Evolutionary conservation across 2,113 vertebrate genomes (phyloP), one percentile per base, ranked within the genome.

Genomic region (Upupa epops): DNA sequence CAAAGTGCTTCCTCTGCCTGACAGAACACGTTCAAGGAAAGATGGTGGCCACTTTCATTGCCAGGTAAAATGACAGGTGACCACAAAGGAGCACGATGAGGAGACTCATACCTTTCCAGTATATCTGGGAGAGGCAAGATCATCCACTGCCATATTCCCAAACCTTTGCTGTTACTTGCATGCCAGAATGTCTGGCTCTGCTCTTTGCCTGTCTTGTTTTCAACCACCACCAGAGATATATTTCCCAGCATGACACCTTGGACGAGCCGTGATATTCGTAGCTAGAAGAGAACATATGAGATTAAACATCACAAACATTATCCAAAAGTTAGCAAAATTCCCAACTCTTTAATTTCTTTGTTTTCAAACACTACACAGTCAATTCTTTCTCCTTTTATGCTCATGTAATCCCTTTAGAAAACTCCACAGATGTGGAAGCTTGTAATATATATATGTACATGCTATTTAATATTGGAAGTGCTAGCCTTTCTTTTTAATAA

Each of bases 141-240:
- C 29, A 98, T 78, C 94, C 96, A 96, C 83, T 98, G 98, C 99
- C 99, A 99, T 65, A 98, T 96, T 96, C 90, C 97, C 92, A 97
- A 93, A 85, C 96, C 98, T 95, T 82, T 89, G 3, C 80, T 93
- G 92, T 92, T 77, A 55, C 95, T 83, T 1, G 98, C 98, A 28
- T 97, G 97, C 99, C 99, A 99, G 92, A 99, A 96, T 0, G 40
- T 96, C 73, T 91, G 96, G 85, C 97, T 97, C 46, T 98, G 98
- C 15, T 98, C 98, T 5, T 97, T 98, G 26, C 98, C 98, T 0
- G 99, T 99, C 87, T 98, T 98, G 96, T 99, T 99, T 92, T 99
- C 98, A 6, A 98, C 91, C 63, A 99, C 92, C 97, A 98, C 96
- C 92, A 99, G 91, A 56, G 98, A 99, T 36, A 99, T 87, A 8